phyloP scores from a whole-genome alignment of 92 coral and sea anemone genomes.

The Epizoanthus scotinus region DNA sequence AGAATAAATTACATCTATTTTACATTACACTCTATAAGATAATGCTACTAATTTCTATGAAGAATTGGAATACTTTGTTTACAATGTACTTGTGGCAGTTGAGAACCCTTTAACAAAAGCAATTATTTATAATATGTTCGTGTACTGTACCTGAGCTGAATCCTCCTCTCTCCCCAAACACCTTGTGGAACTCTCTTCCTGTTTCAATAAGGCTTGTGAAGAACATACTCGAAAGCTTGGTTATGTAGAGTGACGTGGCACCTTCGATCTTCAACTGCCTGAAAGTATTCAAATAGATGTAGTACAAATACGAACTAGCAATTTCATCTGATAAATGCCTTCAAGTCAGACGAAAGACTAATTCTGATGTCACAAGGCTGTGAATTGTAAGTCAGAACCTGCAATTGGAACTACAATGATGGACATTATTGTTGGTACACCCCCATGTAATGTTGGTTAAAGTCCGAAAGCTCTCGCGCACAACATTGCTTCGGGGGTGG shows the following conservation, averaged over 20 bases:
- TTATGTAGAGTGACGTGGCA: conserved; percentile 89
- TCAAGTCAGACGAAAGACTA: not conserved
- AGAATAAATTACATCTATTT: too few species aligned
- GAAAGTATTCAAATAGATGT: not conserved
- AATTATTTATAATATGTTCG: not conserved
- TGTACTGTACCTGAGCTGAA: conserved; percentile 84
- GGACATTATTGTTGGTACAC: too few species aligned
- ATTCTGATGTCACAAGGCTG: not conserved
- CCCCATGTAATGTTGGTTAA: too few species aligned
- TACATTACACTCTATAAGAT: too few species aligned
- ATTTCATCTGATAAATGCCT: not conserved
- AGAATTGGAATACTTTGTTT: not conserved
- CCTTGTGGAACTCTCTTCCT: conserved; percentile 87
- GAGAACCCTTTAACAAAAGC: not conserved
- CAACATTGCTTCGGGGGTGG: too few species aligned
- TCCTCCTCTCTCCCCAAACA: conserved; percentile 81
- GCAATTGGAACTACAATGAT: too few species aligned
- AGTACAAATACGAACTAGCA: not conserved
- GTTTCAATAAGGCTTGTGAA: conserved; percentile 94
- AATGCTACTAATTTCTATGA: too few species aligned
- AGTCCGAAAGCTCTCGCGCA: too few species aligned
- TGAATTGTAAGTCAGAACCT: not conserved
- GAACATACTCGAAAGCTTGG: conserved; percentile 91
- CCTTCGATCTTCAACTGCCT: conserved; percentile 98
- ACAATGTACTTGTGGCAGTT: not conserved